Percentiles rank a stretch among this genome's conserved stretches.
Conservation (phyloP, 2,113 vertebrate genomes). For the Oxyruncus cristatus region DNA sequence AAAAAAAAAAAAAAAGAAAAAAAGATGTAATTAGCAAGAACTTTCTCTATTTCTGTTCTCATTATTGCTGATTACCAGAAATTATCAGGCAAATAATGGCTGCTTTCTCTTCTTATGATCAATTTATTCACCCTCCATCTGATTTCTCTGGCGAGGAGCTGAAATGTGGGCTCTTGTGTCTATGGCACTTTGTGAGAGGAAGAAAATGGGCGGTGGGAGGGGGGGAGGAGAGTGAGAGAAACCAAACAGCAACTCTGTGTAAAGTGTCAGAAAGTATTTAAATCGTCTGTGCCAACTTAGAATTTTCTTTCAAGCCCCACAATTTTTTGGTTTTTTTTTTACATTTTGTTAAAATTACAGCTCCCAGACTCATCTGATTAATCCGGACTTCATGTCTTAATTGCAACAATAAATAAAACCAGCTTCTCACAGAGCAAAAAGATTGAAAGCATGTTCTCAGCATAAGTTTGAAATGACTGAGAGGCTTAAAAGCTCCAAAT, state of each 20-base stretch:
- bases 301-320: not conserved
- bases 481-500: not conserved
- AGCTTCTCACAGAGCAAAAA: not conserved
- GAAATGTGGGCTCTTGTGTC: slow-evolving; percentile 16
- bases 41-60: slow-evolving; percentile 56
- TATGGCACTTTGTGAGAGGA: not conserved
- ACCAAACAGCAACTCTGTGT: not conserved
- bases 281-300: not conserved
- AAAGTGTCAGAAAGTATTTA: slow-evolving; percentile 1
- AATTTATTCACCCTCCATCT: slow-evolving; percentile 46
- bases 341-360: not conserved
- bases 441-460: not conserved
- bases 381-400: not conserved
- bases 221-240: not conserved
- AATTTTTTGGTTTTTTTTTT: not conserved
- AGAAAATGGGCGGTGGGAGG: not conserved
- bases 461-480: not conserved
- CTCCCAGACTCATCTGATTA: not conserved
- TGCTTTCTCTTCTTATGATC: slow-evolving; percentile 43
- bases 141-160: slow-evolving; percentile 44
- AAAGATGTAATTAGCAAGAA: slow-evolving; percentile 38
- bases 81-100: slow-evolving; percentile 51
- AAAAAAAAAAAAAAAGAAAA: not conserved
- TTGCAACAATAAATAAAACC: not conserved
- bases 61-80: slow-evolving; percentile 64